Evolutionary conservation across 1,140 invertebrate genomes (phyloP).

Genomic region (Leptoteleia sp.): DNA sequence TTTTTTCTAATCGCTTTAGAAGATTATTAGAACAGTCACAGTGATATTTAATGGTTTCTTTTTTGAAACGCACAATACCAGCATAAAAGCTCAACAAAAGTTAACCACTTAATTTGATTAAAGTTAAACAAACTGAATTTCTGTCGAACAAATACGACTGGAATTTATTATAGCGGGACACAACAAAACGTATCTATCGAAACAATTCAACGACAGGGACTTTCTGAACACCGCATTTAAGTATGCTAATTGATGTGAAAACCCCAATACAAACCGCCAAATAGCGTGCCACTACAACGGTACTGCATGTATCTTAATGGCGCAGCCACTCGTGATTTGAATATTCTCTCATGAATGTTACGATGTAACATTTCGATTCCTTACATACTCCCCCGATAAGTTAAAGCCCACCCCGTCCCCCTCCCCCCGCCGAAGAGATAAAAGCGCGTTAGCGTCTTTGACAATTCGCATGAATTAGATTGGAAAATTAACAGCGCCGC

Average conservation of each 20-base stretch:
- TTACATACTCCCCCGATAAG: conserved; percentile 35
- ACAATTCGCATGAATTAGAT: conserved; percentile 35
- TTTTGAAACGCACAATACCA: too few species aligned
- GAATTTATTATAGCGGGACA: too few species aligned
- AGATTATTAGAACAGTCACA: too few species aligned
- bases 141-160: too few species aligned
- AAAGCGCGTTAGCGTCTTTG: conserved; percentile 35
- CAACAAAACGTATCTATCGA: too few species aligned
- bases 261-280: conserved; percentile 38
- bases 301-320: conserved; percentile 39
- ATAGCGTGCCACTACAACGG: conserved; percentile 17
- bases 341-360: conserved; percentile 29
- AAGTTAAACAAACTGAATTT: too few species aligned
- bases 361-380: conserved; percentile 43
- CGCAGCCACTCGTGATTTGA: conserved; percentile 46
- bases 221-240: conserved; percentile 21
- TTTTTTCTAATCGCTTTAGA: too few species aligned
- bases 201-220: conserved; percentile 6
- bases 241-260: conserved; percentile 45
- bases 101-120: too few species aligned
- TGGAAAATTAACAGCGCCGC: conserved; percentile 6
- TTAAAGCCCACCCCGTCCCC: too few species aligned
- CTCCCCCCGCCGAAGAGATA: conserved; percentile 24
- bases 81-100: too few species aligned
- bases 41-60: too few species aligned